Evolutionary conservation across 1,140 invertebrate species (phyloP).

Genomic region (Drosophila ohnishii): DNA sequence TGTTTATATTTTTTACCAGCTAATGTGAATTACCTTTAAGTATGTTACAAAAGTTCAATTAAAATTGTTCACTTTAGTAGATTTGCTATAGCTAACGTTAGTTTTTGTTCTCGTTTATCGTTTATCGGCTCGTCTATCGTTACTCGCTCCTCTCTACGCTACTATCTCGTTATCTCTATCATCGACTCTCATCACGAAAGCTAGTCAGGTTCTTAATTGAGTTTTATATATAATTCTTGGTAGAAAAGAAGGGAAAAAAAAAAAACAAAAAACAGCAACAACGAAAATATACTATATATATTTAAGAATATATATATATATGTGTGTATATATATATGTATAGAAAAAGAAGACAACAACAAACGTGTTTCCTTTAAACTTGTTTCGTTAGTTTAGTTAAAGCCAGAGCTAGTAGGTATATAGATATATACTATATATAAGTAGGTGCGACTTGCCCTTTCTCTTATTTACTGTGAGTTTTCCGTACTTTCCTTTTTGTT

Average conservation of each 20-base stretch:
- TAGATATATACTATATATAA: constrained; percentile 10
- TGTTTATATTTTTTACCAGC: constrained; percentile 20
- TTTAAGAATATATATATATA: constrained; percentile 45
- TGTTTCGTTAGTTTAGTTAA: constrained; percentile 49
- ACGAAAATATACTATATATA: constrained; percentile 45
- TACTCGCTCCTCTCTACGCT: constrained; percentile 10
- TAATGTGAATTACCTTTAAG: constrained; percentile 58
- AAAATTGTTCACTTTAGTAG: constrained; percentile 64
- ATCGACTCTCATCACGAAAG: constrained; percentile 51
- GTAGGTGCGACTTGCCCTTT: constrained; percentile 19
- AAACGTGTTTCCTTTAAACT: constrained; percentile 49
- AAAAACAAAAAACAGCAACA: constrained; percentile 41
- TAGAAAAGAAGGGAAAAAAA: constrained; percentile 39
- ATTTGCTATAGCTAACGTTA: constrained; percentile 27
- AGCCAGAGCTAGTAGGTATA: constrained; percentile 49
- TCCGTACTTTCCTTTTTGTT: background rate
- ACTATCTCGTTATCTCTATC: constrained; percentile 22
- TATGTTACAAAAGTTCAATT: constrained; percentile 74
- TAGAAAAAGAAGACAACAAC: constrained; percentile 62
- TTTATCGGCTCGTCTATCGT: constrained; percentile 1
- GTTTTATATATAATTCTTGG: constrained; percentile 48
- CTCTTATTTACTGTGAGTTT: constrained; percentile 5
- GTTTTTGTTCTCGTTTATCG: constrained; percentile 16
- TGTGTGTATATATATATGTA: constrained; percentile 40
- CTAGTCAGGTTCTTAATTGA: constrained; percentile 79